Base-by-base conservation (phyloP, 1,140 invertebrate species). In the Coenobita brevimanus region DNA sequence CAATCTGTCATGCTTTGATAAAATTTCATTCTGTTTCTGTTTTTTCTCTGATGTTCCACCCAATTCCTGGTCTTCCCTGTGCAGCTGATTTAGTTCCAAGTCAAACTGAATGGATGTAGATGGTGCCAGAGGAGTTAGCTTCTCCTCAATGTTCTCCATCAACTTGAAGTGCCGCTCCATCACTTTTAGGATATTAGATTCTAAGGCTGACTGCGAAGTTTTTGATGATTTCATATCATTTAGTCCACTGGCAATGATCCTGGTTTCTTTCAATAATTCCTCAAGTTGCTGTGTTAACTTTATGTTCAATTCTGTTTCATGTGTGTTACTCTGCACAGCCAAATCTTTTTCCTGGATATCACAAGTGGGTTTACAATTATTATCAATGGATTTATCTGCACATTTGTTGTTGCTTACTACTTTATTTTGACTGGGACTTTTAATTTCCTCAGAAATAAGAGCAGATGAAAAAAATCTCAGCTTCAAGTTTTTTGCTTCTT, bases 111-210 rank as follows among this genome's bases (percentile, higher is more conserved):
- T 17, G 33, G n/a, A 30, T 0, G 38, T 27, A 41, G 62, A 71
- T 46, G 36, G 24, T 57, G 2, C 27, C 50, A 62, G 43, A 80
- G 41, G 21, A 21, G 15, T 57, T 36, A 87, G 54, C 71, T 81
- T 87, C 46, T 81, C 62, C 21, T 80, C 78, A 57, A 87, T 81
- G 36, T 81, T 80, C 33, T 87, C 57, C 46, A 87, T 87, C 13
- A 85, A 17, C 24, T 76, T 85, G 33, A 50, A 69, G 46, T 85
- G 36, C 41, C 79, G 36, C 54, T 80, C 76, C 62, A 87, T 80
- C 2, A 81, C 62, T 30, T 71, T 78, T 24, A 41, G 73, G 4
- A 87, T 38, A 4, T 46, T 50, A 24, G 62, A 57, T n/a, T 80
- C 85, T 13, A 79, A 33, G 30, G 36, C 38, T 54, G 64, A 57